Conservation (phyloP, 2,113 vertebrate species). For the Anoplopoma fimbria region DNA sequence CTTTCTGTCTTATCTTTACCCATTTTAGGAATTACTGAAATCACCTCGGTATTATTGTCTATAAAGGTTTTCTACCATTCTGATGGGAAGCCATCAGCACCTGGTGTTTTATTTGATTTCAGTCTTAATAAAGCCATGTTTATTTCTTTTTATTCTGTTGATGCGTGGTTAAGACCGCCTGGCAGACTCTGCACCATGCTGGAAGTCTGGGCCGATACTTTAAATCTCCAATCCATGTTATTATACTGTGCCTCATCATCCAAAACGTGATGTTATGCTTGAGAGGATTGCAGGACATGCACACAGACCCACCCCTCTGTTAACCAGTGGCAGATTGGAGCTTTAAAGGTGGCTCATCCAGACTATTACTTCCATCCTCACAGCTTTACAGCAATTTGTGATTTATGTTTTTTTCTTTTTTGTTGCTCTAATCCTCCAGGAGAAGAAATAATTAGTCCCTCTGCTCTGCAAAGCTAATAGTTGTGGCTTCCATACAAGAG, state of each 20-base stretch:
- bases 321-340: neutral
- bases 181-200: neutral
- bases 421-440: neutral
- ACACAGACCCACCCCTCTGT: neutral
- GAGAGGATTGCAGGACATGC: neutral
- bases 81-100: too few relatives aligned
- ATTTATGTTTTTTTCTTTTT: slow-evolving; percentile 13
- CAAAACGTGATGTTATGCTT: too few relatives aligned
- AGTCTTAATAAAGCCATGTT: too few relatives aligned
- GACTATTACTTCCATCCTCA: neutral
- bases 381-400: neutral
- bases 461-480: slow-evolving; percentile 19
- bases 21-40: too few relatives aligned
- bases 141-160: too few relatives aligned
- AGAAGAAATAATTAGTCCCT: slow-evolving; percentile 45
- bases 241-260: neutral
- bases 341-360: slow-evolving; percentile 14
- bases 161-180: too few relatives aligned
- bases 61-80: too few relatives aligned
- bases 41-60: too few relatives aligned
- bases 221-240: neutral
- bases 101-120: too few relatives aligned
- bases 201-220: neutral
- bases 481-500: slow-evolving; percentile 4
- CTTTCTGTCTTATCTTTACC: too few relatives aligned